A percentile compares a stretch with the other conserved stretches of the same genome.
phyloP scores from a whole-genome alignment of 2,888 invertebrate species.

The Eretmocerus hayati region DNA sequence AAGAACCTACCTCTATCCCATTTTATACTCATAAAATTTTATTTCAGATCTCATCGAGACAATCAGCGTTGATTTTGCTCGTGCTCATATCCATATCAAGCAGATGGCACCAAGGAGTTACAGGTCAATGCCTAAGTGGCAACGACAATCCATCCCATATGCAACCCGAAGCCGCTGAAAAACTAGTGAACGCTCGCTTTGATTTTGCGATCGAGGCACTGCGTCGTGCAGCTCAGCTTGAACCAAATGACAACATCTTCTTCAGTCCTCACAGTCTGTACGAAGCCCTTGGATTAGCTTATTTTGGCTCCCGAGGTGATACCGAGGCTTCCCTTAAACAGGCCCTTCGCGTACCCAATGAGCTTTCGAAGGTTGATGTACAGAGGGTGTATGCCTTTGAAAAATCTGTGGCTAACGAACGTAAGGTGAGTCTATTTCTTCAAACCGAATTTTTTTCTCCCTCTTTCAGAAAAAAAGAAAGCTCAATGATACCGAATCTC shows the following conservation, averaged over 20 bases:
- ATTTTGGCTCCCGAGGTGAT: constrained; percentile 65
- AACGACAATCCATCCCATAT: constrained; percentile 42
- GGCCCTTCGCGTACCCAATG: constrained; percentile 56
- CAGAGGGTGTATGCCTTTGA: constrained; percentile 69
- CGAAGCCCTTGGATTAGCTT: constrained; percentile 70
- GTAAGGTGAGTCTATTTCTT: constrained; percentile 25
- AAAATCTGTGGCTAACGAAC: constrained; percentile 50
- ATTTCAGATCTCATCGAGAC: constrained; percentile 22
- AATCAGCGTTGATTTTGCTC: constrained; percentile 26
- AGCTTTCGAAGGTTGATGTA: constrained; percentile 62
- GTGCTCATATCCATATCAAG: constrained; percentile 9
- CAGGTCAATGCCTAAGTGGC: constrained; percentile 48
- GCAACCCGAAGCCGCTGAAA: constrained; percentile 35
- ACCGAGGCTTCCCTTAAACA: constrained; percentile 62
- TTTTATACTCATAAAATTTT: too few species aligned
- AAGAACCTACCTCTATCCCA: too few species aligned
- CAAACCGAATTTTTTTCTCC: too few species aligned
- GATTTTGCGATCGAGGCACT: constrained; percentile 67
- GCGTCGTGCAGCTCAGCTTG: constrained; percentile 58
- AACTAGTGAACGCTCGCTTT: constrained; percentile 56
- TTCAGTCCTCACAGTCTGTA: constrained; percentile 85
- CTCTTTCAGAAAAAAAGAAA: too few species aligned
- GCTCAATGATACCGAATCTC: too few species aligned
- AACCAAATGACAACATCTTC: constrained; percentile 70
- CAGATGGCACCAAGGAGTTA: too few species aligned